phyloP scores from a whole-genome alignment of 1,140 invertebrate genomes.

The Rhagoletis pomonella region DNA sequence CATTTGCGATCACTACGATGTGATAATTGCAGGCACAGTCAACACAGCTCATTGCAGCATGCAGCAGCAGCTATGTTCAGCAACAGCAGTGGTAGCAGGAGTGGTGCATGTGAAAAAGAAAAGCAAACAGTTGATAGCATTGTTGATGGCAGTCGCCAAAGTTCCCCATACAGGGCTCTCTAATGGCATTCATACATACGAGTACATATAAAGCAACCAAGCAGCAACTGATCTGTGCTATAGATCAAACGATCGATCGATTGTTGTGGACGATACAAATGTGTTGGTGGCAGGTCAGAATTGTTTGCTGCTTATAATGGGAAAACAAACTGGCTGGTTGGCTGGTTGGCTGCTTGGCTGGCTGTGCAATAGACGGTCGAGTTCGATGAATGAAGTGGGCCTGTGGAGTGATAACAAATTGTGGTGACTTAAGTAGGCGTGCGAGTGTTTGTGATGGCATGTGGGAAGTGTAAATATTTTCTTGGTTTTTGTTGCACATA shows the following conservation, averaged over 20 bases:
- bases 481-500: background rate
- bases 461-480: constrained; percentile 50
- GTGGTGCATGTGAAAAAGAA: constrained; percentile 43
- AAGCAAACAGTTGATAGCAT: constrained; percentile 39
- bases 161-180: background rate
- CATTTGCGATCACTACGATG: constrained; percentile 49
- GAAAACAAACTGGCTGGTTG: constrained; percentile 8
- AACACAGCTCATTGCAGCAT: background rate
- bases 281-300: constrained; percentile 41
- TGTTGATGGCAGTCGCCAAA: background rate
- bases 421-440: constrained; percentile 12
- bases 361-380: background rate
- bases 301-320: constrained; percentile 34
- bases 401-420: constrained; percentile 50
- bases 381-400: constrained; percentile 23
- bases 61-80: too few species aligned
- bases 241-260: constrained; percentile 21
- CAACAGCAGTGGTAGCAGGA: background rate
- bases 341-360: too few species aligned
- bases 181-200: background rate
- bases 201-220: background rate
- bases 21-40: constrained; percentile 41
- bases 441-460: constrained; percentile 1
- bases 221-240: background rate
- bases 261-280: constrained; percentile 31